Evolutionary conservation across 2,797 vertebrate species (phyloP), one percentile per base, ranked within the genome.

Genomic region (Oryzias dopingdopingensis): DNA sequence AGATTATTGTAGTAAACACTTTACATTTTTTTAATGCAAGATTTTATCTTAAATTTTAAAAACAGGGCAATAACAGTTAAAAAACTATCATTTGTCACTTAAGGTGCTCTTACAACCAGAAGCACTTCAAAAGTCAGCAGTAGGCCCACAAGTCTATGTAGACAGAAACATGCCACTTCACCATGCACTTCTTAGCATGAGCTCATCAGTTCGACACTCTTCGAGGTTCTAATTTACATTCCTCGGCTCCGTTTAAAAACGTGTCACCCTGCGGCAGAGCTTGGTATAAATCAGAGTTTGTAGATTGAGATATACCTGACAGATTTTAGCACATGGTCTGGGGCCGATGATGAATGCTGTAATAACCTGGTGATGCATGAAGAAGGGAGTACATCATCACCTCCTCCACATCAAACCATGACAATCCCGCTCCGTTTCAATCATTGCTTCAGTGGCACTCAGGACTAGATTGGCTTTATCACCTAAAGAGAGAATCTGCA

Each of bases 331-430:
- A 67, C 68, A 72, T 78, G 65, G 62, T 66, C 74, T 60, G 66
- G 56, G 63, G 57, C 72, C 69, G 23, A 59, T 87, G 88, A 89
- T 89, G 77, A 86, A 89, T 86, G 81, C 76, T 59, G 69, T 76
- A 73, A 82, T 88, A 85, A 86, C 81, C 70, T 85, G 84, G 79
- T 84, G 86, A 89, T 83, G 85, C 84, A 88, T 85, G 80, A 82
- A 87, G 76, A 87, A 75, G 76, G 61, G 83, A 80, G 80, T 83
- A 78, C 71, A 88, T 85, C 82, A 87, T 85, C 74, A 69, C 65
- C 75, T 76, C 67, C 58, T 82, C 75, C 64, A 64, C 77, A 82
- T 78, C 59, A 67, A 68, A 68, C 65, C 50, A 70, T 57, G 70
- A 81, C 74, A 73, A 76, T 77, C 67, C 50, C 44, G 78, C 77